Base-by-base conservation (phyloP, 2,113 vertebrate genomes). In the Brienomyrus longianalis region DNA sequence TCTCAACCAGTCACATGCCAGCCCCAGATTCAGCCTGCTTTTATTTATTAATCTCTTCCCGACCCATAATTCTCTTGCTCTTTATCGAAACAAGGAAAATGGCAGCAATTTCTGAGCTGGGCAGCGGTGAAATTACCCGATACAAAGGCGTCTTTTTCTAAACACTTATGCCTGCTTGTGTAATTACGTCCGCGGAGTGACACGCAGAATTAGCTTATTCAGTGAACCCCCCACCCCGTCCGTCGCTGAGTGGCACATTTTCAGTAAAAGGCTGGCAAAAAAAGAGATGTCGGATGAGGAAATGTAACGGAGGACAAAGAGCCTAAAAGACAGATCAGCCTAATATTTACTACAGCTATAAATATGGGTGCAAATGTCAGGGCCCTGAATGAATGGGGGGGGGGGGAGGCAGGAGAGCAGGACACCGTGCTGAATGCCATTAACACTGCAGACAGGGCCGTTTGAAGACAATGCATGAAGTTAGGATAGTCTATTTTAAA, bases 1-100 rank as follows among this genome's bases (percentile, higher is more conserved):
- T 11, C 31, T 4, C 31, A 1, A 4, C 3, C 31, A 35, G 43
- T 70, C 45, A 66, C 39, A 39, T 21, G n/a, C 10, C 27, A 66
- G 21, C 11, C 6, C 39, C 56, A 47, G 54, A 19, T 62, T 27
- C 56, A 87, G 31, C 3, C 59, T 70, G 23, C n/a, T 48, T 47
- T 89, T 39, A 89, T 54, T 84, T 84, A 84, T 62, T 45, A 59
- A 62, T 62, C 77, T 47, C 88, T n/a, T 39, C 43, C 35, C 4
- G 3, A 5, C 35, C 23, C 50, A 62, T 39, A 83, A 43, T 21
- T 89, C 74, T 21, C n/a, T 27, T 50, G 17, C 51, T 84, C 19
- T 8, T 84, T 39, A 52, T 4, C 56, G 35, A 83, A 54, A 83
- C 35, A 27, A 51, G 9, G 21, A 17, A 48, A 47, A 62, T 8